Base-by-base conservation (phyloP, 30 jellyfish, hydroid and myxozoan species). In the Cassiopea andromeda region DNA sequence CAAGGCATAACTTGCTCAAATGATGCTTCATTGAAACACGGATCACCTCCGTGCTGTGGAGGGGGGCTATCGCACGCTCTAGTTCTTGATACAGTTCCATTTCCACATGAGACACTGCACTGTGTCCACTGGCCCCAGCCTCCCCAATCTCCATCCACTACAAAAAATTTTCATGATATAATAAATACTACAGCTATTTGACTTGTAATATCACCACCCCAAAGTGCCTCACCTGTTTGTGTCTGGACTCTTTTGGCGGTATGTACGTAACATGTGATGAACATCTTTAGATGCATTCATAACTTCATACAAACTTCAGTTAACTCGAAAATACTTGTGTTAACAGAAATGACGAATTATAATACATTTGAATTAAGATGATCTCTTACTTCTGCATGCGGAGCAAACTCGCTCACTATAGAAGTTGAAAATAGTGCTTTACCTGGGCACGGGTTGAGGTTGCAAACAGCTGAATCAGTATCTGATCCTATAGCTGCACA, bases 361-460 rank as follows among this genome's bases (percentile, higher is more conserved):
- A 27, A 27, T 27, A 27, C 38, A 27, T 27, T 27, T 27, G 38
- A 27, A 27, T 27, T 27, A 27, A 27, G 38, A 27, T 27, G 38
- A 27, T 27, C 38, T 27, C 38, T 27, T 27, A 27, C 38, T 27
- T 27, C 38, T 27, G 38, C 38, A 27, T 27, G 38, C 38, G 38
- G 38, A 27, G 38, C 38, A 27, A 27, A 3, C 64, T 3, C 12
- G 64, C 12, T 6, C 12, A 10, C 7, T 54, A 54, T 54, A 3
- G 12, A 6, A 54, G 64, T 54, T 54, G 12, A 15, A 75, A 4
- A 54, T 54, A 54, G 12, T 54, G 2, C 48, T 77, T 48, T 47
- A 92, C 98, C 98, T 87, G 96, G 96, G 77, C 98, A 92, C 12
- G 92, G 91, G 54, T 92, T 82, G 14, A 82, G 67, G 69, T 92